Evolutionary conservation across 2,888 invertebrate genomes (phyloP), one percentile per base, ranked within the genome.

Genomic region (Drosophila quinaria): DNA sequence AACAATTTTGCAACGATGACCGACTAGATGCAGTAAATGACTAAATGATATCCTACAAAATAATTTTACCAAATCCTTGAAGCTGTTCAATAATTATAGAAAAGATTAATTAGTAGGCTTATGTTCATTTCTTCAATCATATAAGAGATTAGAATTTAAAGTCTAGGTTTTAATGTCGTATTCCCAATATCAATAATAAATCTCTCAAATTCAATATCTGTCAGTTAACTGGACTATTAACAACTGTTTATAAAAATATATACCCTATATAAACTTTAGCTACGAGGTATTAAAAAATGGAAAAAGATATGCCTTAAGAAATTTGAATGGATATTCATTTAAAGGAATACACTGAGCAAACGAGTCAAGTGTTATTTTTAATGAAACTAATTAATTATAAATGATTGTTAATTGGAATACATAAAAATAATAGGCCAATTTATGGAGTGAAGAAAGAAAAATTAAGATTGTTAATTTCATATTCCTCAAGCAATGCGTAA

Each of bases 321-420:
- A 11, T 6, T 13, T 60, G 70, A 70, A 64, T 55, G 55, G 52
- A 69, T 70, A 61, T 56, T 59, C 50, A 31, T 71, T 66, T 50
- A 17, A 17, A 10, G 2, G 4, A 9, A n/a, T 44, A 52, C 73
- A 80, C 61, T 59, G 13, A 1, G 10, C 42, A 39, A 15, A 39
- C 15, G 15, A 9, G 1, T 2, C n/a, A n/a, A 6, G 2, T 37
- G n/a, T n/a, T n/a, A 6, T 37, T 0, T 37, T 2, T n/a, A 6
- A 6, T 5, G n/a, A 37, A 25, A 25, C 25, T 25, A 25, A 25
- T 6, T 25, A 6, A 25, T 25, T 25, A 25, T 6, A 5, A 25
- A 25, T 25, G 1, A 25, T 25, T 25, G 6, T 25, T 25, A 5
- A 25, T 25, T 25, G n/a, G 8, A n/a, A 37, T 37, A 5, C 37